Evolutionary conservation across 2,113 vertebrate species (phyloP).

Genomic region (Vireo altiloquus): DNA sequence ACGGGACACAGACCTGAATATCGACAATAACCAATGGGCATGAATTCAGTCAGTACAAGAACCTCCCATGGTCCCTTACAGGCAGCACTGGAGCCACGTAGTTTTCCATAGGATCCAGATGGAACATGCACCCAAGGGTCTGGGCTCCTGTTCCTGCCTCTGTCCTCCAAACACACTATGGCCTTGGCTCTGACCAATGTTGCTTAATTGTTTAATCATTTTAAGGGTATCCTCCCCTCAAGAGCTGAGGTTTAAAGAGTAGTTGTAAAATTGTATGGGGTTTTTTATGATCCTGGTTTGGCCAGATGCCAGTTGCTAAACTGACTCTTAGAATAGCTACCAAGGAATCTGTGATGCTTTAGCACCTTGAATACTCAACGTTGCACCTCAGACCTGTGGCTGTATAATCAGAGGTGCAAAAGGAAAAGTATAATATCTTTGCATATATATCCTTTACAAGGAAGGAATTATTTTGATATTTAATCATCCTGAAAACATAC

Average conservation of each 20-base stretch:
- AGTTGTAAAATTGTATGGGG: neutral
- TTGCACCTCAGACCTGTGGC: neutral
- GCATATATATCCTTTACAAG: neutral
- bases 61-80: neutral
- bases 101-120: neutral
- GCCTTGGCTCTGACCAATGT: neutral
- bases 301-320: neutral
- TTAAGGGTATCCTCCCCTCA: neutral
- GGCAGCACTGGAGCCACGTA: neutral
- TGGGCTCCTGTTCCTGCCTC: neutral
- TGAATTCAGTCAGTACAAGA: neutral
- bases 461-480: neutral
- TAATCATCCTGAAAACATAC: neutral
- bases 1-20: neutral
- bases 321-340: neutral
- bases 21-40: rapidly evolving
- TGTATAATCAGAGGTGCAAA: neutral
- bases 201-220: neutral
- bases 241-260: neutral
- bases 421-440: neutral
- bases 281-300: neutral
- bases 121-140: neutral
- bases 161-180: neutral
- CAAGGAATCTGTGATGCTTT: neutral
- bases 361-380: neutral